Percentiles rank a stretch among this genome's conserved stretches.
Conservation (phyloP, 1,140 invertebrate species). For the Stratiolaelaps scimitus region DNA sequence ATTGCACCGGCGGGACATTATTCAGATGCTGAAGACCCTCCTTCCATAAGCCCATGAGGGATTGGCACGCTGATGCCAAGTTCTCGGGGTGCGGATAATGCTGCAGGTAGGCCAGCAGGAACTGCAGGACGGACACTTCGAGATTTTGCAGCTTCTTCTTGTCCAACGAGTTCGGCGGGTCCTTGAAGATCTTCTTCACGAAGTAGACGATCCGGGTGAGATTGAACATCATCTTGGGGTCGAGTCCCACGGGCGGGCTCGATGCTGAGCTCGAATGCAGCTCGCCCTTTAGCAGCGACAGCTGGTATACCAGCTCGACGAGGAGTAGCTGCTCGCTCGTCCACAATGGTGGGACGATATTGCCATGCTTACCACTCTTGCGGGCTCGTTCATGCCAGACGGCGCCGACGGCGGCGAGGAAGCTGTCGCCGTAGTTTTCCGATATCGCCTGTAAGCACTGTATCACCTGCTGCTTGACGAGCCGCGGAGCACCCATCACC, state of each 20-base stretch:
- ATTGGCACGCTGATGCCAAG: constrained; percentile 59
- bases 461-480: constrained; percentile 62
- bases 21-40: constrained; percentile 50
- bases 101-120: constrained; percentile 60
- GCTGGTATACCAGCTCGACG: constrained; percentile 54
- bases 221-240: constrained; percentile 5
- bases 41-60: constrained; percentile 60
- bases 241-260: constrained; percentile 14
- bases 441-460: constrained; percentile 76
- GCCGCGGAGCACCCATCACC: constrained; percentile 39
- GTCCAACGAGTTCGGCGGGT: constrained; percentile 30
- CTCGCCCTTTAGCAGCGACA: constrained; percentile 24
- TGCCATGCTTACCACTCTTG: constrained; percentile 33
- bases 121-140: constrained; percentile 52
- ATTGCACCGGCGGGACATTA: constrained; percentile 56
- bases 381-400: constrained; percentile 66
- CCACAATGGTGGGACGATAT: constrained; percentile 51
- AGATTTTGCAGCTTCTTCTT: constrained; percentile 42
- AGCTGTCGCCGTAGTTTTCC: constrained; percentile 65
- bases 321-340: constrained; percentile 60
- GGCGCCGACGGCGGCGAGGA: constrained; percentile 69
- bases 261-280: constrained; percentile 1
- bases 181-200: constrained; percentile 25
- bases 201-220: constrained; percentile 9
- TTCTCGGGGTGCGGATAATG: constrained; percentile 51